Base-by-base conservation (phyloP, 1,140 invertebrate species). In the Hirudo medicinalis region DNA sequence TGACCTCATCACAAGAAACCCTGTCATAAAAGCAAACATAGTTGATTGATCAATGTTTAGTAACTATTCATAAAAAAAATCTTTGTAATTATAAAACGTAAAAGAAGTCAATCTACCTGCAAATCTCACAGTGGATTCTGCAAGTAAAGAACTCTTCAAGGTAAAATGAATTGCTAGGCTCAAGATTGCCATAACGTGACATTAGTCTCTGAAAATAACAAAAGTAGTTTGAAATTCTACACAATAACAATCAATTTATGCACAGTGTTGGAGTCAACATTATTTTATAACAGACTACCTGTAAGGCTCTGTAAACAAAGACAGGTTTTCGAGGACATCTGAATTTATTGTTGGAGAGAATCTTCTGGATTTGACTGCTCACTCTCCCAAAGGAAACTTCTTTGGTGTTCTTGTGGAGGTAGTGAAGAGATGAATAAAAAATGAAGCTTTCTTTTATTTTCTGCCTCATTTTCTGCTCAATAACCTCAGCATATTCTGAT, bases 91-190 rank as follows among this genome's bases (percentile, higher is more conserved):
- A 63, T 25, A 63, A 22, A 63, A 25, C 29, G n/a, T n/a, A n/a
- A n/a, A n/a, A n/a, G n/a, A 25, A 22, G 8, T 25, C 8, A 15
- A 6, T 15, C 2, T 22, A 68, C 25, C 36, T 68, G 67, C 22
- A 68, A 6, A 22, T 29, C 67, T 32, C 67, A 32, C 27, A 29
- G n/a, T 85, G 86, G 0, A 84, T 80, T 15, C 86, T 84, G 79
- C 90, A 92, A 0, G 89, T 89, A 76, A 91, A 91, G 81, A 90
- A 90, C 77, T 90, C 86, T 76, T 90, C 88, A 25, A 89, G 87
- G 81, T 91, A 91, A 60, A 89, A 78, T 22, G 22, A 22, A 63
- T 63, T 32, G 57, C 29, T 32, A 15, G 57, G 29, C 22, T 32
- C 57, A 13, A 63, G 57, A n/a, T 63, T 63, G 20, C 29, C 22